These are phyloP conservation scores for Tangara arthus DNA, from an alignment of 2,797 vertebrate genomes.

Conservation along the genomic window DNA sequence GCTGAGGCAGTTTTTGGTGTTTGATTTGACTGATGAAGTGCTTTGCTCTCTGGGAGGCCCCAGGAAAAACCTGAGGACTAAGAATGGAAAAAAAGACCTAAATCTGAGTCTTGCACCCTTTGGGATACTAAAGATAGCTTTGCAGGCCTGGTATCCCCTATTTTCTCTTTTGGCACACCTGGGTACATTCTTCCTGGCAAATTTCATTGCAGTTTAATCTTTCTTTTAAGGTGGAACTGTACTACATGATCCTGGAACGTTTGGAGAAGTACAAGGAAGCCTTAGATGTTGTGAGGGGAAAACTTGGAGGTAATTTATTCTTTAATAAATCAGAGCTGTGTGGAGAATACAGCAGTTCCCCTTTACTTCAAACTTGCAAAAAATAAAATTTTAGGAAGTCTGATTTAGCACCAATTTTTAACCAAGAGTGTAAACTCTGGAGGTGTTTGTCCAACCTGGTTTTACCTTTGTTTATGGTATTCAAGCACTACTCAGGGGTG, in stretches of 20 bases:
- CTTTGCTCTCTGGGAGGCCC: neutral
- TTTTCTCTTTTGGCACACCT: neutral
- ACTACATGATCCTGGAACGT: conserved; percentile 97
- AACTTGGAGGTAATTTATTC: conserved; percentile 86
- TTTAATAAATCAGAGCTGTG: neutral
- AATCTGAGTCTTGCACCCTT: neutral
- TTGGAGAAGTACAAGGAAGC: conserved; percentile 94
- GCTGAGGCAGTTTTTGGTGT: neutral
- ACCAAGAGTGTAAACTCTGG: neutral
- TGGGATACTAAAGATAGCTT: conserved; percentile 26
- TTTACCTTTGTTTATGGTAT: neutral
- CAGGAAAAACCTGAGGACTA: neutral
- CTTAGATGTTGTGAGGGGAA: conserved; percentile 91
- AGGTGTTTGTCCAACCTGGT: neutral
- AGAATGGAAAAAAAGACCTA: conserved; percentile 25
- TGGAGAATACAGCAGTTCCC: neutral
- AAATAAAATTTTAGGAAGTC: neutral
- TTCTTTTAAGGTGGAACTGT: conserved; percentile 88
- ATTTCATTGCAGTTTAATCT: neutral
- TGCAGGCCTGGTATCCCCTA: neutral
- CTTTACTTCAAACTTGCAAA: neutral
- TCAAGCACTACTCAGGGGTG: neutral
- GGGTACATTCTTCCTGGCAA: neutral
- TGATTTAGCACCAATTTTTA: neutral
- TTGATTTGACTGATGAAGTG: neutral